phyloP scores from a whole-genome alignment of 2,888 invertebrate species.

The Drosophila basisetae region DNA sequence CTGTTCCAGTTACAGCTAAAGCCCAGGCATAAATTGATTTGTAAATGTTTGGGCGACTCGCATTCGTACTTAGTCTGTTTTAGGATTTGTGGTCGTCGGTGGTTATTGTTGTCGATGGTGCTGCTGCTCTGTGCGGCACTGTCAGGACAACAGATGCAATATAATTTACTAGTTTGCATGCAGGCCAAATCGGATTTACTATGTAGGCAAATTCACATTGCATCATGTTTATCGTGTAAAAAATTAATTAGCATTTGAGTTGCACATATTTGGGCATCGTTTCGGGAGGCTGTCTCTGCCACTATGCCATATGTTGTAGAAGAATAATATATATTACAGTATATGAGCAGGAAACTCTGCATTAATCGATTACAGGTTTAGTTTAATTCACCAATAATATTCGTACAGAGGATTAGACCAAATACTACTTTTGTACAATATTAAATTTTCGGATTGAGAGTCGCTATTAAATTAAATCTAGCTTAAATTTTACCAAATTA shows the following conservation, averaged over 20 bases:
- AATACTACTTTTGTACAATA: neutral
- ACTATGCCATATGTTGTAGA: neutral
- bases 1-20: conserved; percentile 9
- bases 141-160: conserved; percentile 60
- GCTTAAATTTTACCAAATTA: neutral
- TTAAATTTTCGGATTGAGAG: neutral
- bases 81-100: conserved; percentile 36
- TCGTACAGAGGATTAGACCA: neutral
- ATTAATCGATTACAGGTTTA: neutral
- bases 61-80: conserved; percentile 15
- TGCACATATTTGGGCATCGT: conserved; percentile 20
- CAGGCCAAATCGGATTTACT: conserved; percentile 56
- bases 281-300: neutral
- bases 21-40: conserved; percentile 60
- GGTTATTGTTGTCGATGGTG: conserved; percentile 2
- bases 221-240: conserved; percentile 47
- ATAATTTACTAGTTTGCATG: conserved; percentile 73
- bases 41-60: conserved; percentile 51
- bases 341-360: neutral
- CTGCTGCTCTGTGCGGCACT: conserved; percentile 12
- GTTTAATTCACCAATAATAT: conserved; percentile 1
- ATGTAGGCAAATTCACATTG: conserved; percentile 20
- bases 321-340: conserved; percentile 13
- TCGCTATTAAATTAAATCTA: neutral
- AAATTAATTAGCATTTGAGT: conserved; percentile 63